These are phyloP conservation scores for Yasuhikotakia modesta DNA, from an alignment of 2,797 vertebrate species.

Conservation along the genomic window DNA sequence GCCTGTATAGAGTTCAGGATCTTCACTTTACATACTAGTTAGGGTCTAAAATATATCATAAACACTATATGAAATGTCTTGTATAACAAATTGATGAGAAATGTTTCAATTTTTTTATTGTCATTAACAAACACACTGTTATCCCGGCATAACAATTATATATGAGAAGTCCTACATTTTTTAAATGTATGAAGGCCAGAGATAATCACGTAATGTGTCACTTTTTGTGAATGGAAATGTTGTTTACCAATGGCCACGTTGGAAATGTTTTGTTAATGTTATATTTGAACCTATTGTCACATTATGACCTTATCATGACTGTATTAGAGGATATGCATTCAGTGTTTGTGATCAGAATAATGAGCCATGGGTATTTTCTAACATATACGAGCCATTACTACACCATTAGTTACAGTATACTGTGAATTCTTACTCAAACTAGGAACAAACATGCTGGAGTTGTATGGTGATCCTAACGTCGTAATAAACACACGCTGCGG, in stretches of 20 bases:
- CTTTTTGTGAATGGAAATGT: conserved; percentile 8
- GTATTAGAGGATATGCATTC: conserved; percentile 32
- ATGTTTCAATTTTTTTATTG: not conserved
- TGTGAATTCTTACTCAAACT: conserved; percentile 19
- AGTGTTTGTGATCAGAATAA: not conserved
- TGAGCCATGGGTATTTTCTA: conserved; percentile 8
- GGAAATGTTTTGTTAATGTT: conserved; percentile 2
- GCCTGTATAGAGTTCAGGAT: not conserved
- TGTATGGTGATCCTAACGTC: not conserved
- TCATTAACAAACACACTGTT: not conserved
- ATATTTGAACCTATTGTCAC: conserved; percentile 16
- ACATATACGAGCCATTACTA: not conserved
- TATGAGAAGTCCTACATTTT: not conserved
- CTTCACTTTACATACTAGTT: not conserved
- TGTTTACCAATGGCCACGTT: not conserved
- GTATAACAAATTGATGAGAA: not conserved
- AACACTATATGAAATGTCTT: not conserved
- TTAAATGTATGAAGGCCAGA: not conserved
- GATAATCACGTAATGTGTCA: conserved; percentile 19
- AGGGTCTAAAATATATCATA: not conserved
- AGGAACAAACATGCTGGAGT: conserved; percentile 6
- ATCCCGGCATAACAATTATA: conserved; percentile 4
- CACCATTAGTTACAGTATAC: conserved; percentile 23
- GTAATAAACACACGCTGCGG: not conserved
- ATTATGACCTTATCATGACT: not conserved